phyloP scores from a whole-genome alignment of 1,140 invertebrate genomes.

The Homarus americanus region DNA sequence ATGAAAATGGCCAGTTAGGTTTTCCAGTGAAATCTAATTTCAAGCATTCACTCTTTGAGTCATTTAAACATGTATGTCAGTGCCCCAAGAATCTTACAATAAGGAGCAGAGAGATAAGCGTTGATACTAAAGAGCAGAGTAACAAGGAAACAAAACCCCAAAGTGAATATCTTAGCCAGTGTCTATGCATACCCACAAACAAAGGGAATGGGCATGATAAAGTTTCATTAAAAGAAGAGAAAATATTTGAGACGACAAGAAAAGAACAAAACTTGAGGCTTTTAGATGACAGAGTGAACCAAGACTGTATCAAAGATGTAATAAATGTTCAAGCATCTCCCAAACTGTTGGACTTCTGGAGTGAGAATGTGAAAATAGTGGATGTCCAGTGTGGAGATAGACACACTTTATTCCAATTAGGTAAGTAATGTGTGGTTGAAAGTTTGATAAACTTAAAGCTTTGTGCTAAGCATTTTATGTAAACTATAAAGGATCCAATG shows the following conservation, averaged over 20 bases:
- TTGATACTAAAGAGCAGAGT: not conserved
- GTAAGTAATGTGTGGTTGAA: not conserved
- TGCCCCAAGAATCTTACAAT: slow-evolving; percentile 6
- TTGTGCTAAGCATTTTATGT: not conserved
- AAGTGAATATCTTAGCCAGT: not conserved
- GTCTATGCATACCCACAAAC: not conserved
- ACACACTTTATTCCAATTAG: slow-evolving; percentile 53
- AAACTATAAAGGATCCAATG: not conserved
- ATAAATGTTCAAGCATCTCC: slow-evolving; percentile 63
- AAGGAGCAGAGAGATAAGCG: not conserved
- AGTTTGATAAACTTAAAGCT: not conserved
- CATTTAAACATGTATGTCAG: slow-evolving; percentile 26
- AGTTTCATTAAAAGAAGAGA: not conserved
- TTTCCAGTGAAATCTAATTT: slow-evolving; percentile 27
- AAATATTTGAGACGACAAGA: too few relatives aligned
- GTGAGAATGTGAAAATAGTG: slow-evolving; percentile 26
- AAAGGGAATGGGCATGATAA: too few relatives aligned
- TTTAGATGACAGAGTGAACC: slow-evolving; percentile 30
- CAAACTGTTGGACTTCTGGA: slow-evolving; percentile 54
- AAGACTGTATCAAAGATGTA: slow-evolving; percentile 10
- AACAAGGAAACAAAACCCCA: not conserved
- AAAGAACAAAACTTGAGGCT: not conserved
- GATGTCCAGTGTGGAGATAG: slow-evolving; percentile 53
- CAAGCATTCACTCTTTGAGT: slow-evolving; percentile 11
- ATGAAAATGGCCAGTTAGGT: slow-evolving; percentile 57